Evolutionary conservation across 2,797 vertebrate species (phyloP), one percentile per base, ranked within the genome.

Genomic region (Sebastes cheni): DNA sequence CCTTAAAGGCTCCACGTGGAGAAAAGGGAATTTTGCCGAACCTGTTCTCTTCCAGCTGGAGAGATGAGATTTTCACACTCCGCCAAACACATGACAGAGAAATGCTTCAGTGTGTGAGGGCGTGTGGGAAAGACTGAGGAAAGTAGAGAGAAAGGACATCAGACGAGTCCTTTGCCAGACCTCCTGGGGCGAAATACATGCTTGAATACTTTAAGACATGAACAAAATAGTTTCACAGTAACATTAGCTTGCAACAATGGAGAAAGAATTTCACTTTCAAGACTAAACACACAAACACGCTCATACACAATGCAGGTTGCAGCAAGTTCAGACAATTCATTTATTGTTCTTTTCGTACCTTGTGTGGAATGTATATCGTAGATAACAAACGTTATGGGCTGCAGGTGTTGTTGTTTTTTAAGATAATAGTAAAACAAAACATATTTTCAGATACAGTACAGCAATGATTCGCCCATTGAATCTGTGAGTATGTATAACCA

Each of bases 31-130:
- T 95, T 97, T 95, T 82, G 96, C 89, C 92, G 86, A 97, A 97
- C 97, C 96, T 94, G 96, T 97, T 97, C 93, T 91, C 95, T 94
- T 95, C 95, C 94, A 92, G 90, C 90, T 93, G 90, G 92, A 85
- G 92, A 89, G 92, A 91, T 91, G 75, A 86, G 90, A 92, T 91
- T 92, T 92, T 89, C 46, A 88, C 92, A 92, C 91, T 80, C 88
- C 67, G 69, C 89, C 92, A 91, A 90, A 83, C 88, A 89, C 90
- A 90, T 93, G 90, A 93, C 92, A 90, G 89, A 91, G 82, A 88
- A 85, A 85, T 56, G 74, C 61, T 79, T 71, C 27, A 78, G 77
- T 78, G 86, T 85, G 87, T 2, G 12, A 68, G 80, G 11, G 64
- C 72, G 87, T 77, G 81, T 82, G 79, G 62, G 83, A 87, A 78